Conservation (phyloP, 2,113 vertebrate genomes). For the Athene cunicularia region DNA sequence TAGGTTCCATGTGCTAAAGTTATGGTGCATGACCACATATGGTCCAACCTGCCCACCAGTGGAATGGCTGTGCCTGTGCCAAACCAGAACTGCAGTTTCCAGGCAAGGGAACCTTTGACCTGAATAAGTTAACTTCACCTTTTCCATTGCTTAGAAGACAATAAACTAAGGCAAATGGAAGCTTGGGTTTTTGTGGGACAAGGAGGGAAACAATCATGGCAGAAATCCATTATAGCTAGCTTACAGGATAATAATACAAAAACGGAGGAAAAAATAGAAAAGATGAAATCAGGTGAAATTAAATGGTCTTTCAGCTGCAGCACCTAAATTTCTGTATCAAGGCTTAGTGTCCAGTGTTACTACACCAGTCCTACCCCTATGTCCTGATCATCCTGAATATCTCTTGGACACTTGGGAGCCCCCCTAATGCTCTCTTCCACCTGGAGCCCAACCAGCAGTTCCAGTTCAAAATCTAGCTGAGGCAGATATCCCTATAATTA, state of each 20-base stretch:
- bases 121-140: not conserved
- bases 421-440: not conserved
- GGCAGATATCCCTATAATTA: not conserved
- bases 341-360: not conserved
- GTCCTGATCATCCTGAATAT: not conserved
- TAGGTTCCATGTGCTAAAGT: not conserved
- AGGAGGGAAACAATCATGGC: not conserved
- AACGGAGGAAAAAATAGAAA: not conserved
- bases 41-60: not conserved
- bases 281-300: not conserved
- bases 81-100: not conserved
- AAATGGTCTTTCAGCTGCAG: not conserved
- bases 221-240: not conserved
- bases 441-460: not conserved
- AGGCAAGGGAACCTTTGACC: not conserved
- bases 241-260: not conserved
- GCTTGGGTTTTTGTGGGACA: not conserved
- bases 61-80: not conserved
- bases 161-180: not conserved
- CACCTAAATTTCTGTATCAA: not conserved
- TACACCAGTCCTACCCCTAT: not conserved
- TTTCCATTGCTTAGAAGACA: not conserved
- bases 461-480: not conserved
- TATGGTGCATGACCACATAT: not conserved
- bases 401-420: not conserved